Evolutionary conservation across 2,888 invertebrate genomes (phyloP), one percentile per base, ranked within the genome.

Genomic region (Lasioglossum malachurum): DNA sequence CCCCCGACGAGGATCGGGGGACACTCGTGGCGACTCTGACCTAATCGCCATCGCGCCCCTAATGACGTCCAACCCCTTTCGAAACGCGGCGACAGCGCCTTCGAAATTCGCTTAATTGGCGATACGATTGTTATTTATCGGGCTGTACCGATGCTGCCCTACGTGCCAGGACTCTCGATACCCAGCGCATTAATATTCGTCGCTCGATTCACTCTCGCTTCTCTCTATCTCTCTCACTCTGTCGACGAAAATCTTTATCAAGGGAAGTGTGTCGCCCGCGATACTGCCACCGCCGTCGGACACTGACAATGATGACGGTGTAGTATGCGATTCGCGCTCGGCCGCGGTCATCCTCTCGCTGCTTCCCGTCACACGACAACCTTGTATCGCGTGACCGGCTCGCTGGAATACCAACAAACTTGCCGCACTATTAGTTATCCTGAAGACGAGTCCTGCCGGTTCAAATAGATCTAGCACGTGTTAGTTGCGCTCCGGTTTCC

Each of bases 21-120:
- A 75, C 69, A 38, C 35, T 78, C 80, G 27, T 27, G 79, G 71
- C 83, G 81, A 86, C 80, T 90, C 84, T 89, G 89, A 85, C 92
- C 93, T 94, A 94, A 93, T 94, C 94, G 92, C 91, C 92, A 92
- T 94, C 93, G 92, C 94, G 92, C 93, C 93, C 93, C 92, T 93
- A 94, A 94, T 93, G 93, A 93, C 90, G 91, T 89, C 86, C 91
- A 90, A 89, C 87, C 91, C 92, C 87, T 38, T 88, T 92, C 79
- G 75, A 83, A 84, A 67, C 82, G 69, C 85, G 76, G 49, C 73
- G 82, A 83, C 89, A 87, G 86, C 88, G 89, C 88, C 86, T 80
- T 85, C 87, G 89, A 93, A 93, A 91, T 92, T 92, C 93, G 87
- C 93, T 94, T 94, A 94, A 94, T 94, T 94, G 94, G 92, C 92